Evolutionary conservation across 2,888 invertebrate genomes (phyloP).

Genomic region (Lumbricus terrestris): DNA sequence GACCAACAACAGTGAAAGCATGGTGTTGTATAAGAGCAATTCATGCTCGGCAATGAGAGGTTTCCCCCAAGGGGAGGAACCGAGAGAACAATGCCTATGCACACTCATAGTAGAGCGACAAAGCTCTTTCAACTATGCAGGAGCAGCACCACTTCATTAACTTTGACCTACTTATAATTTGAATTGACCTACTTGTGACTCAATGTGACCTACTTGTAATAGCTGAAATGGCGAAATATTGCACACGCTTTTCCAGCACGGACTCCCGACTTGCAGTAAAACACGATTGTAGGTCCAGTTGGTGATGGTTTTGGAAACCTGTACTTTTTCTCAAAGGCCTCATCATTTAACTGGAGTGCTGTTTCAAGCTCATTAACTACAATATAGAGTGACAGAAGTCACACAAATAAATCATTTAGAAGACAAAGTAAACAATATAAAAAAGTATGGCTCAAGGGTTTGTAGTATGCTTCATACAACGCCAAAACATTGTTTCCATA

Average conservation of each 20-base stretch:
- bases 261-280: slow-evolving; percentile 14
- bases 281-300: background rate
- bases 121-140: background rate
- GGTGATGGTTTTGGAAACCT: slow-evolving; percentile 4
- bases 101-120: too few species aligned
- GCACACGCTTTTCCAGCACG: background rate
- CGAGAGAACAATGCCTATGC: too few species aligned
- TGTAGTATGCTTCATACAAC: too few species aligned
- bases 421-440: background rate
- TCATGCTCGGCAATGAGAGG: too few species aligned
- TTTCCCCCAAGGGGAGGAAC: too few species aligned
- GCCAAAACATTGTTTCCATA: too few species aligned
- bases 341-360: slow-evolving; percentile 14
- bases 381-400: background rate
- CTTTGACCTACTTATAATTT: background rate
- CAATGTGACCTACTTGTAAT: background rate
- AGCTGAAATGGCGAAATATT: slow-evolving; percentile 5
- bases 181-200: background rate
- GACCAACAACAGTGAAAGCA: too few species aligned
- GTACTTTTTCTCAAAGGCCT: slow-evolving; percentile 5
- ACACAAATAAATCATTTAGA: background rate
- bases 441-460: too few species aligned
- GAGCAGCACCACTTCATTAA: background rate
- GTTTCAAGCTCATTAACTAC: slow-evolving; percentile 23
- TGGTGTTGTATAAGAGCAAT: too few species aligned